Conservation (phyloP, 2,113 vertebrate species). For the Hassar affinis region DNA sequence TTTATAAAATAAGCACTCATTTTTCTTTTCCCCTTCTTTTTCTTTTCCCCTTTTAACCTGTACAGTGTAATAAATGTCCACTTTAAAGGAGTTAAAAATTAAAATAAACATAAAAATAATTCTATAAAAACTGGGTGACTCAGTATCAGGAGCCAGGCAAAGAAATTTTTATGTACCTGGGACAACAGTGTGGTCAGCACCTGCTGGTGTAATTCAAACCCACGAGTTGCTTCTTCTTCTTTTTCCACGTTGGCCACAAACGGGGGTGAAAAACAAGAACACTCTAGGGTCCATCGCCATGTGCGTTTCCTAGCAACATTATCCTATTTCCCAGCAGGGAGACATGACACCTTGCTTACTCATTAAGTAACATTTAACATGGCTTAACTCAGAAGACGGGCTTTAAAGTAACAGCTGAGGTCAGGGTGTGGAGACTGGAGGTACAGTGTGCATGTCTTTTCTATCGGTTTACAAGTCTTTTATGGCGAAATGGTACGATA, state of each 20-base stretch:
- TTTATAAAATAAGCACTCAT: constrained; percentile 38
- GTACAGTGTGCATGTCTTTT: neutral
- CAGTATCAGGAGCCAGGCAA: constrained; percentile 8
- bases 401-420: constrained; percentile 27
- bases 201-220: constrained; percentile 8
- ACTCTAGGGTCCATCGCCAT: constrained; percentile 41
- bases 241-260: neutral
- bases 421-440: constrained; percentile 6
- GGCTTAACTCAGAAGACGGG: neutral
- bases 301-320: constrained; percentile 41
- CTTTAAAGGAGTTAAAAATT: constrained; percentile 41
- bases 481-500: neutral
- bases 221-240: neutral
- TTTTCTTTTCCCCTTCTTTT: neutral
- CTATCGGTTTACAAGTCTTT: neutral
- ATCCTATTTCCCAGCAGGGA: constrained; percentile 27
- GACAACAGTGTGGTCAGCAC: constrained; percentile 13
- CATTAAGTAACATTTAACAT: constrained; percentile 28
- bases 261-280: constrained; percentile 19
- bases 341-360: constrained; percentile 18
- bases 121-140: constrained; percentile 27
- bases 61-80: constrained; percentile 60
- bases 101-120: constrained; percentile 40
- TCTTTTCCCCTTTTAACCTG: constrained; percentile 49
- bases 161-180: neutral